Percentiles rank a stretch among this genome's conserved stretches.
Evolutionary conservation across 1,140 invertebrate species (phyloP).

Genomic region (Nasonia giraulti): DNA sequence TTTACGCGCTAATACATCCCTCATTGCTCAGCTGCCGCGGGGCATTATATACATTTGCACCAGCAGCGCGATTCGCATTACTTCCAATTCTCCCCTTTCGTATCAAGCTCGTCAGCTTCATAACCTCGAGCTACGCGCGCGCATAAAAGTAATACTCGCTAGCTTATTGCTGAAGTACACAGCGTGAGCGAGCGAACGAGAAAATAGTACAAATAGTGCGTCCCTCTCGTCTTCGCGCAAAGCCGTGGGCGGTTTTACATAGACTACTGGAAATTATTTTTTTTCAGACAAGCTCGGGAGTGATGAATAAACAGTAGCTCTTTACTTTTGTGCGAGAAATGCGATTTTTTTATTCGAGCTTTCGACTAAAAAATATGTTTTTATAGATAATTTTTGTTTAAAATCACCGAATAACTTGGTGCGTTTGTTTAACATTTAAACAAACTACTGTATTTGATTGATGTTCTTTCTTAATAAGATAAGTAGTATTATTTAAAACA

Average conservation of each 20-base stretch:
- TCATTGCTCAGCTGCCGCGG: conserved; percentile 23
- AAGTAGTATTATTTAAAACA: no score
- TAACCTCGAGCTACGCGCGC: neutral
- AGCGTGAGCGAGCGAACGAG: neutral
- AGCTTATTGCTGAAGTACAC: neutral
- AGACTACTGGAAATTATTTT: conserved; percentile 30
- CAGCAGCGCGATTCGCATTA: conserved; percentile 29
- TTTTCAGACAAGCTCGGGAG: neutral
- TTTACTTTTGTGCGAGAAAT: neutral
- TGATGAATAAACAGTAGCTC: neutral
- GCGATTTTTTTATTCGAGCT: no score
- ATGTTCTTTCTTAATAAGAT: no score
- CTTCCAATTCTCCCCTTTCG: conserved; percentile 25
- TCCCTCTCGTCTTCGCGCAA: neutral
- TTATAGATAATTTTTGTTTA: no score
- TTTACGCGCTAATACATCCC: conserved; percentile 41
- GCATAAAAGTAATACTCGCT: conserved; percentile 19
- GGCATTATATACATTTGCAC: conserved; percentile 27
- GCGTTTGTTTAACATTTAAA: no score
- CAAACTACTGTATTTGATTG: no score
- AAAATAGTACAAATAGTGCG: conserved; percentile 6
- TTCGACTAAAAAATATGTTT: no score
- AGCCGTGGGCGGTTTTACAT: neutral
- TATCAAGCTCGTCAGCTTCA: neutral
- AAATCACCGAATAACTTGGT: no score